A percentile compares a stretch with the other conserved stretches of the same genome.
Evolutionary conservation across 1,140 invertebrate genomes (phyloP).

Genomic region (Pectinophora gossypiella): DNA sequence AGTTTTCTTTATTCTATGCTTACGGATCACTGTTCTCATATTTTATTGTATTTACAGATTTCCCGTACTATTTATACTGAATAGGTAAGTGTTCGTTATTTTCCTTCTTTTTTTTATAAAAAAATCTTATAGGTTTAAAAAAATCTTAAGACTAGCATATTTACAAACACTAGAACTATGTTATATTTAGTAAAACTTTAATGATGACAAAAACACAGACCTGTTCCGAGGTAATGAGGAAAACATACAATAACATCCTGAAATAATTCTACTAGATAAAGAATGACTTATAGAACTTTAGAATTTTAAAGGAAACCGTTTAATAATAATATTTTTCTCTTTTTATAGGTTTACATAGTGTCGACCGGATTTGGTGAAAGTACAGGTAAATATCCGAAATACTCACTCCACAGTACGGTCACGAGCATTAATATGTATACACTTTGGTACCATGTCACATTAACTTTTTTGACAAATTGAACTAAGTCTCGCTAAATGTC

Average conservation of each 20-base stretch:
- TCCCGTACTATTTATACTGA: neutral
- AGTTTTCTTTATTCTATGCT: too few species aligned
- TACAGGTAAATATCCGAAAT: too few species aligned
- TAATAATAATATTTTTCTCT: neutral
- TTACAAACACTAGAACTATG: too few species aligned
- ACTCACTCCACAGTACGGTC: neutral
- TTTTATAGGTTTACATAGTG: neutral
- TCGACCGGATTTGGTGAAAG: too few species aligned
- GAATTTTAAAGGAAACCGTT: too few species aligned
- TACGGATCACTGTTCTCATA: too few species aligned
- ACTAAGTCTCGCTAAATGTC: neutral
- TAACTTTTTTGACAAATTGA: too few species aligned
- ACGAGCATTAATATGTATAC: too few species aligned
- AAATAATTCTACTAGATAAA: neutral
- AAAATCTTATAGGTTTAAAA: neutral
- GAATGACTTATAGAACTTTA: neutral
- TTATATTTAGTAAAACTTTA: conserved; percentile 1
- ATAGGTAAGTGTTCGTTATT: neutral
- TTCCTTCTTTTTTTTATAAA: neutral
- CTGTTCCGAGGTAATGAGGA: conserved; percentile 47
- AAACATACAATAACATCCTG: neutral
- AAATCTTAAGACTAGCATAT: too few species aligned
- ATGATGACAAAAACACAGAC: conserved; percentile 49
- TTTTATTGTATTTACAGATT: neutral
- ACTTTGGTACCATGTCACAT: too few species aligned